A percentile compares a stretch with the other conserved stretches of the same genome.
Evolutionary conservation across 2,888 invertebrate species (phyloP).

Genomic region (Dascillus cervinus): DNA sequence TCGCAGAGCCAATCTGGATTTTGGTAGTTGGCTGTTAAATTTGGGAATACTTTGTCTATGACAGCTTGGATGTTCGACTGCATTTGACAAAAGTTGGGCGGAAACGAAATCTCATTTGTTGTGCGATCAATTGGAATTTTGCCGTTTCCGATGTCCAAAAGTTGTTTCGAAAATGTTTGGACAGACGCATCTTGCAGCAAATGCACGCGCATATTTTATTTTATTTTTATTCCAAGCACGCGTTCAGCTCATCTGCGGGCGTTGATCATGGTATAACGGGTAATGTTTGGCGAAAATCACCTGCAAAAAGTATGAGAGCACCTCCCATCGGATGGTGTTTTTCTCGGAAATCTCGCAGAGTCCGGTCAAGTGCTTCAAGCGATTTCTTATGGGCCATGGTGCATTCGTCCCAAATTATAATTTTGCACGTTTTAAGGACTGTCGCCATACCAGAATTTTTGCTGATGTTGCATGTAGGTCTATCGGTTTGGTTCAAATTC

Average conservation of each 20-base stretch:
- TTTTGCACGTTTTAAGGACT: too few relatives aligned
- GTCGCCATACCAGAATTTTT: slow-evolving; percentile 22
- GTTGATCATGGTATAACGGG: slow-evolving; percentile 8
- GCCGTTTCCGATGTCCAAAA: too few relatives aligned
- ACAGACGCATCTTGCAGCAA: slow-evolving; percentile 23
- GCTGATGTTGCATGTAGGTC: too few relatives aligned
- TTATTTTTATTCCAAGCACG: slow-evolving; percentile 15
- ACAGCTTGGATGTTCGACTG: too few relatives aligned
- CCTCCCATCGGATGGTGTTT: slow-evolving; percentile 1
- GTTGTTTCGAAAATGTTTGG: slow-evolving; percentile 21
- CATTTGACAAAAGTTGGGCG: slow-evolving; percentile 1
- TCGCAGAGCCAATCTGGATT: slow-evolving; percentile 23
- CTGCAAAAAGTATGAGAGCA: neutral
- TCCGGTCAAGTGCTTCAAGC: slow-evolving; percentile 20
- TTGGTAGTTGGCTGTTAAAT: slow-evolving; percentile 25
- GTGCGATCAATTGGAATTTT: too few relatives aligned
- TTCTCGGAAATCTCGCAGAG: slow-evolving; percentile 4
- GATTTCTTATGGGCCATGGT: too few relatives aligned
- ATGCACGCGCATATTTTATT: slow-evolving; percentile 22
- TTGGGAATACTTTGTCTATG: too few relatives aligned
- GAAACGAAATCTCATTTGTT: slow-evolving; percentile 1
- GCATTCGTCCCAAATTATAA: too few relatives aligned
- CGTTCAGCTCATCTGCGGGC: too few relatives aligned
- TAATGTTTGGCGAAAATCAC: slow-evolving; percentile 1
- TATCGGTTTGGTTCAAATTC: too few relatives aligned